A percentile compares a stretch with the other conserved stretches of the same genome.
Conservation (phyloP, 1,140 invertebrate genomes). For the Pararge aegeria region DNA sequence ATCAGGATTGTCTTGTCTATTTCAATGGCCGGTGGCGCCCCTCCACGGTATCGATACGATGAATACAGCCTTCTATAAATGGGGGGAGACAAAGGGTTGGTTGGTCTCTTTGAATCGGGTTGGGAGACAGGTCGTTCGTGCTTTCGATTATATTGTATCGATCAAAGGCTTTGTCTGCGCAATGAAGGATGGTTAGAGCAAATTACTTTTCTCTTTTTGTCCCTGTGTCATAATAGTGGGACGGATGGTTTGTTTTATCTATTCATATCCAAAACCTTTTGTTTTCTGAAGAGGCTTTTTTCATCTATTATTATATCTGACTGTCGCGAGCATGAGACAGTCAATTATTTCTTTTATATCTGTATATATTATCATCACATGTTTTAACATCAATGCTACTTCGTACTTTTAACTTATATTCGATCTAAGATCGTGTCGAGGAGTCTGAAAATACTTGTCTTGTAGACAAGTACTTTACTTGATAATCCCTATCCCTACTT, state of each 20-base stretch:
- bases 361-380: too few species aligned
- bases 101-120: conserved; percentile 74
- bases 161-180: conserved; percentile 67
- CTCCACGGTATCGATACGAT: conserved; percentile 72
- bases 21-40: conserved; percentile 74
- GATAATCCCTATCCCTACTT: too few species aligned
- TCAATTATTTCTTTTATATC: too few species aligned
- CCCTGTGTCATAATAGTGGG: conserved; percentile 44
- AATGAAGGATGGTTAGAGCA: conserved; percentile 74
- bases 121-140: conserved; percentile 71
- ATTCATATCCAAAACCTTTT: conserved; percentile 15
- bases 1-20: conserved; percentile 80
- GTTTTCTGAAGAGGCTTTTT: not conserved
- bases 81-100: conserved; percentile 74
- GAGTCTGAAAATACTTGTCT: too few species aligned
- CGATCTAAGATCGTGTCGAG: too few species aligned
- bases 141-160: conserved; percentile 77
- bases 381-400: too few species aligned
- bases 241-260: conserved; percentile 25
- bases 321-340: too few species aligned
- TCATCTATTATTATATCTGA: not conserved
- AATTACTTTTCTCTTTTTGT: conserved; percentile 75
- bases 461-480: too few species aligned
- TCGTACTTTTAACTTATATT: too few species aligned
- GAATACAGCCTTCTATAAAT: conserved; percentile 74